These are phyloP conservation scores for Escarpia spicata DNA, from an alignment of 2,888 invertebrate species.

Conservation along the genomic window DNA sequence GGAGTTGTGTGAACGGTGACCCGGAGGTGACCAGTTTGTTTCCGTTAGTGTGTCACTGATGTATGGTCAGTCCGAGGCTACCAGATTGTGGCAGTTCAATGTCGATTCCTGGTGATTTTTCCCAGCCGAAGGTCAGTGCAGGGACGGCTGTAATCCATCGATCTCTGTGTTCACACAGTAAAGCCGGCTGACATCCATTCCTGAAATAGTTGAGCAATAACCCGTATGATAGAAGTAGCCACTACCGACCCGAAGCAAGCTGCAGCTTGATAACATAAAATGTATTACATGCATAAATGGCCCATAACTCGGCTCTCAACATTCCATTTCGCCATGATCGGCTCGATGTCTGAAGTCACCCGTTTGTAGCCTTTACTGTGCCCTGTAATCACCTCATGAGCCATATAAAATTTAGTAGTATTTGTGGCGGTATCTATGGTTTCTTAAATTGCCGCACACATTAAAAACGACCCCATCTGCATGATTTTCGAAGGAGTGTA, in stretches of 20 bases:
- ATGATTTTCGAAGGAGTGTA: neutral
- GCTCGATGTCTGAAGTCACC: neutral
- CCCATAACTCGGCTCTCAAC: neutral
- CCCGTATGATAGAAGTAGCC: slow-evolving; percentile 12
- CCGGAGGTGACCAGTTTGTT: neutral
- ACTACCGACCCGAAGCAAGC: neutral
- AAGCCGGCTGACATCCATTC: neutral
- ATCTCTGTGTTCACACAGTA: neutral
- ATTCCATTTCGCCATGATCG: neutral
- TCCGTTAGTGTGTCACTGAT: neutral
- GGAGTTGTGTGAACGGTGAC: neutral
- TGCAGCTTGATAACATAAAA: slow-evolving; percentile 16
- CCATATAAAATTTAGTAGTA: neutral
- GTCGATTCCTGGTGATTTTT: neutral
- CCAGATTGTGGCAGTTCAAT: neutral
- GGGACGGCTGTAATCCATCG: neutral
- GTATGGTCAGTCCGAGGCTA: neutral
- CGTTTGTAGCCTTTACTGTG: neutral
- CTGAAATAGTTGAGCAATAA: neutral
- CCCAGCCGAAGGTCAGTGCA: neutral
- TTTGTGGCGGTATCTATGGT: neutral
- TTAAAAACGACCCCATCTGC: slow-evolving; percentile 5
- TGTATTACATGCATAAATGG: slow-evolving; percentile 16
- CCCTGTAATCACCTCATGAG: slow-evolving; percentile 8
- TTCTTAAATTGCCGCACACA: neutral